A percentile compares a stretch with the other conserved stretches of the same genome.
phyloP scores from a whole-genome alignment of 1,140 invertebrate species.

The Megalopta genalis region DNA sequence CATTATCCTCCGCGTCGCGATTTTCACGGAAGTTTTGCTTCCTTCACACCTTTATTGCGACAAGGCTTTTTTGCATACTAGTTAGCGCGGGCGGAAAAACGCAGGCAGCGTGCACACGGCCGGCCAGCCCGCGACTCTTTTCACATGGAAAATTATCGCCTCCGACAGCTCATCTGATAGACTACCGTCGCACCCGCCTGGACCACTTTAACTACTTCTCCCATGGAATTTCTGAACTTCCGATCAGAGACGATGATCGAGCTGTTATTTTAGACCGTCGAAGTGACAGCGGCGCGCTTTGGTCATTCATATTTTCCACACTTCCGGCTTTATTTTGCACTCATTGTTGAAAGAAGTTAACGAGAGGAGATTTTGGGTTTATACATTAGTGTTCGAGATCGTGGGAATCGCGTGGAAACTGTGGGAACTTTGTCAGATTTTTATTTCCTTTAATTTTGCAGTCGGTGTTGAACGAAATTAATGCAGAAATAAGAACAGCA shows the following conservation, averaged over 20 bases:
- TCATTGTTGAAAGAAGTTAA: too few relatives aligned
- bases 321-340: too few relatives aligned
- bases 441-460: too few relatives aligned
- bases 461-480: too few relatives aligned
- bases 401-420: too few relatives aligned
- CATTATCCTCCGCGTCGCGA: slow-evolving; percentile 75
- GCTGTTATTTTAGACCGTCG: too few relatives aligned
- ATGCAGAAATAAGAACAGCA: too few relatives aligned
- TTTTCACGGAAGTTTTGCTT: slow-evolving; percentile 76
- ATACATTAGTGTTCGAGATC: too few relatives aligned
- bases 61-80: slow-evolving; percentile 60
- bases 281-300: neutral
- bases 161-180: slow-evolving; percentile 56
- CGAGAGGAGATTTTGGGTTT: too few relatives aligned
- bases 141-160: slow-evolving; percentile 49
- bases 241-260: neutral
- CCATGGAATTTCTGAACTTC: neutral
- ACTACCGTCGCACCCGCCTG: neutral
- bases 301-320: neutral
- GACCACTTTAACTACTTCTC: slow-evolving; percentile 5
- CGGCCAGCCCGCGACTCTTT: slow-evolving; percentile 18
- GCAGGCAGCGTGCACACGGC: neutral
- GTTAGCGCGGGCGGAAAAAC: slow-evolving; percentile 35
- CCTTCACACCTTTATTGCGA: slow-evolving; percentile 76
- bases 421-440: too few relatives aligned